phyloP scores from a whole-genome alignment of 2,797 vertebrate species.

The Hipposideros larvatus region DNA sequence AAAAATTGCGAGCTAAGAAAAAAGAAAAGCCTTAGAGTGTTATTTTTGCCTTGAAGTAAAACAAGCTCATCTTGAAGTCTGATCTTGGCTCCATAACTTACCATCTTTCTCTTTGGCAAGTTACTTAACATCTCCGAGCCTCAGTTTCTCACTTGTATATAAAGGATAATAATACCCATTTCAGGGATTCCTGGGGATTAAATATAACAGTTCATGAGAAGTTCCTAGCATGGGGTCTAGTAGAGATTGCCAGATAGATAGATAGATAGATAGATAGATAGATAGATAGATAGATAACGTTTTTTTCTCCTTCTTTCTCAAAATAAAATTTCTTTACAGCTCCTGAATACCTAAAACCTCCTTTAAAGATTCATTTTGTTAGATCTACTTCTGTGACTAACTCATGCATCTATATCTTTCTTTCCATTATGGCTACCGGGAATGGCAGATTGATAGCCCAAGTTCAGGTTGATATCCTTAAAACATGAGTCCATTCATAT shows the following conservation, averaged over 20 bases:
- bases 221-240: not conserved
- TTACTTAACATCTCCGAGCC: conserved; percentile 11
- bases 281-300: no score
- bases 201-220: conserved; percentile 14
- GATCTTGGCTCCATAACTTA: not conserved
- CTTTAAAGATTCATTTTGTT: not conserved
- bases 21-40: not conserved
- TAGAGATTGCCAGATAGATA: not conserved
- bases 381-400: not conserved
- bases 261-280: no score
- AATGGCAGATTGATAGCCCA: not conserved
- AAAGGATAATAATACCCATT: not conserved
- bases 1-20: conserved; percentile 34
- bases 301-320: conserved; percentile 27
- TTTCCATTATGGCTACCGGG: not conserved
- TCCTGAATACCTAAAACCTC: not conserved
- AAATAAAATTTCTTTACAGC: not conserved
- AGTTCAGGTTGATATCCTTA: not conserved
- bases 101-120: not conserved
- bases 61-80: conserved; percentile 3
- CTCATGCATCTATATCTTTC: not conserved
- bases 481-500: not conserved
- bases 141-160: conserved; percentile 40
- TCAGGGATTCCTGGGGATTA: conserved; percentile 2
- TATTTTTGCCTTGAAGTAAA: conserved; percentile 46